Conservation (phyloP, 2,113 vertebrate genomes). For the Macquaria australasica region DNA sequence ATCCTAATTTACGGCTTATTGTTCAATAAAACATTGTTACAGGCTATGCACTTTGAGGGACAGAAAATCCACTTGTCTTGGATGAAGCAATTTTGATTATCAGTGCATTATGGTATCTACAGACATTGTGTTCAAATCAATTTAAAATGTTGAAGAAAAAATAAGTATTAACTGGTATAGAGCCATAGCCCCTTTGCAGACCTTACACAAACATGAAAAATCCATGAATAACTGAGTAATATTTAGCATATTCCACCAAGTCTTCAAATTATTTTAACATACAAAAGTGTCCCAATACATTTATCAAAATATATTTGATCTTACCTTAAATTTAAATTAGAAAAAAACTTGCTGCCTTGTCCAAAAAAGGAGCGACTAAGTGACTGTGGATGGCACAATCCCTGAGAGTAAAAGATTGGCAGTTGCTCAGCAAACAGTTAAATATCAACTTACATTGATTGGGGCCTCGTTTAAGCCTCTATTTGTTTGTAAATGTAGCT, state of each 20-base stretch:
- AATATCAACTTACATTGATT: slow-evolving; percentile 88
- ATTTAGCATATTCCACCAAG: neutral
- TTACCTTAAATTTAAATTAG: slow-evolving; percentile 81
- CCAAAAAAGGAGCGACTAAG: slow-evolving; percentile 78
- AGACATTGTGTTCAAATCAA: neutral
- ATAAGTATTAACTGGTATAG: neutral
- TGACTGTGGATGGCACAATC: slow-evolving; percentile 71
- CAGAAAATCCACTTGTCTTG: neutral
- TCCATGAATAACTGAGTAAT: neutral
- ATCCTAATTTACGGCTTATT: neutral
- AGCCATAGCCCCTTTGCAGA: neutral
- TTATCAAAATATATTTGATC: slow-evolving; percentile 4
- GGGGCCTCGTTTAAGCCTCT: slow-evolving; percentile 76
- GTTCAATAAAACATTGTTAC: neutral
- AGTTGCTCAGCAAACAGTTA: slow-evolving; percentile 81
- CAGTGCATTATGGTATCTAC: neutral
- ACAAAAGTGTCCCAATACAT: neutral
- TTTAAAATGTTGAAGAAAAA: neutral
- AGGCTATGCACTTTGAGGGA: neutral
- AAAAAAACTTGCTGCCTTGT: slow-evolving; percentile 73
- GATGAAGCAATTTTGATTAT: neutral
- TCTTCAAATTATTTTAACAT: neutral
- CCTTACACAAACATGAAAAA: neutral
- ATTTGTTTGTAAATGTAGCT: slow-evolving; percentile 79
- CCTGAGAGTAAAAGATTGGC: slow-evolving; percentile 77